phyloP scores from a whole-genome alignment of 2,113 vertebrate species.

The Platichthys flesus region DNA sequence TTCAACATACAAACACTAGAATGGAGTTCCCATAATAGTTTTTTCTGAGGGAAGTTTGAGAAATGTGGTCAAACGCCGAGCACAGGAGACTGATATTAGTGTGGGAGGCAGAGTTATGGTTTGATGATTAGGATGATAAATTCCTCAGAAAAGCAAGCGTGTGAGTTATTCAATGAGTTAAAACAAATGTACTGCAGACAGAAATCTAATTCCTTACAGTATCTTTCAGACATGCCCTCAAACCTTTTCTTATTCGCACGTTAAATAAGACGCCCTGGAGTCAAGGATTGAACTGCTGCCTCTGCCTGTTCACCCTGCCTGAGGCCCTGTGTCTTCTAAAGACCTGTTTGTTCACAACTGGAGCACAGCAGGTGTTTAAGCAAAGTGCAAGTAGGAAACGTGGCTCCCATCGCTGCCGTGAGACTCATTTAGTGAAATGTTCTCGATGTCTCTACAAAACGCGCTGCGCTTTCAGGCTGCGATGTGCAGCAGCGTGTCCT shows the following conservation, averaged over 20 bases:
- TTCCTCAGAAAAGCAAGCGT: no score
- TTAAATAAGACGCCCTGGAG: slow-evolving; percentile 65
- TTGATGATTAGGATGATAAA: not conserved
- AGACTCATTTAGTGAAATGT: slow-evolving; percentile 72
- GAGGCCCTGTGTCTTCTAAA: slow-evolving; percentile 73
- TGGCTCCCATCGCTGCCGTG: slow-evolving; percentile 55
- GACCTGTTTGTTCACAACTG: slow-evolving; percentile 77
- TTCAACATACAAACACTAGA: not conserved
- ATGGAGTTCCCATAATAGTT: slow-evolving; percentile 12
- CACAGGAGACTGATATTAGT: not conserved
- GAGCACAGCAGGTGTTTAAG: slow-evolving; percentile 75
- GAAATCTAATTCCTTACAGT: slow-evolving; percentile 33
- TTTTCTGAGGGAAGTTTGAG: slow-evolving; percentile 12
- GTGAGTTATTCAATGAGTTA: no score
- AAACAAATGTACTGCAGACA: not conserved
- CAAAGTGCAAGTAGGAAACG: slow-evolving; percentile 73
- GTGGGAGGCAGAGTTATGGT: not conserved
- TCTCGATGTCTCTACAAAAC: slow-evolving; percentile 65
- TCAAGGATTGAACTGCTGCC: slow-evolving; percentile 69
- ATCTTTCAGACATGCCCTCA: slow-evolving; percentile 50
- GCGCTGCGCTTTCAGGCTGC: slow-evolving; percentile 16
- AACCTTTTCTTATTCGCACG: slow-evolving; percentile 62
- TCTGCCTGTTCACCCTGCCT: slow-evolving; percentile 72
- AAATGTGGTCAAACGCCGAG: not conserved
- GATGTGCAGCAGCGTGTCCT: slow-evolving; percentile 55